Conservation (phyloP, 2,113 vertebrate species). For the Percopsis transmontana region DNA sequence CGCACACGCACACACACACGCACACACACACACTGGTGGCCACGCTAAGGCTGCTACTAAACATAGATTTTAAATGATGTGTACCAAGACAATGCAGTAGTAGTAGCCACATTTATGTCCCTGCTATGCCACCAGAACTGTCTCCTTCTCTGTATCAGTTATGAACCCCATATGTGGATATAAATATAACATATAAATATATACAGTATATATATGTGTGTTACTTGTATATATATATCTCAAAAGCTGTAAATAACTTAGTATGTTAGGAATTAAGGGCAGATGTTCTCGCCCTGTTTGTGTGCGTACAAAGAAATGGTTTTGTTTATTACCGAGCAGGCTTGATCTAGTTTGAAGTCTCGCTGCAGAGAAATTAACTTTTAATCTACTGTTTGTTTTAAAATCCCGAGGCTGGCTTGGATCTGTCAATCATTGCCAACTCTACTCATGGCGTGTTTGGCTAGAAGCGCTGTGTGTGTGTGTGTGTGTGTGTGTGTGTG, state of each 20-base stretch:
- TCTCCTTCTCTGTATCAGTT: no score
- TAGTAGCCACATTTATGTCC: no score
- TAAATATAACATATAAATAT: no score
- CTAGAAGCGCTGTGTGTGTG: background rate
- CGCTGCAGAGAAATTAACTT: constrained; percentile 41
- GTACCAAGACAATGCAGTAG: no score
- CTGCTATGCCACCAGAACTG: no score
- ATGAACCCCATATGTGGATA: no score
- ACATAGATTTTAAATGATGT: background rate
- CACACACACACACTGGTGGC: constrained; percentile 18
- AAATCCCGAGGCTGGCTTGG: constrained; percentile 43
- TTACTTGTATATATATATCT: no score
- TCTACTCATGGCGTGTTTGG: background rate
- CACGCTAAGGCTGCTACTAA: background rate
- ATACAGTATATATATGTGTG: no score
- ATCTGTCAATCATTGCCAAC: constrained; percentile 56
- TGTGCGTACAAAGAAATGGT: background rate
- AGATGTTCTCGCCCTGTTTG: no score
- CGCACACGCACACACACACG: constrained; percentile 17
- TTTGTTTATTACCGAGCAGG: constrained; percentile 10
- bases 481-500: background rate
- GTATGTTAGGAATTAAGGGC: no score
- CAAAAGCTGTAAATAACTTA: no score
- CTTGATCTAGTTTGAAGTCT: constrained; percentile 31
- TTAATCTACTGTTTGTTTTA: constrained; percentile 52